Conservation (phyloP, 1,140 invertebrate genomes). For the Trachymyrmex cornetzi region DNA sequence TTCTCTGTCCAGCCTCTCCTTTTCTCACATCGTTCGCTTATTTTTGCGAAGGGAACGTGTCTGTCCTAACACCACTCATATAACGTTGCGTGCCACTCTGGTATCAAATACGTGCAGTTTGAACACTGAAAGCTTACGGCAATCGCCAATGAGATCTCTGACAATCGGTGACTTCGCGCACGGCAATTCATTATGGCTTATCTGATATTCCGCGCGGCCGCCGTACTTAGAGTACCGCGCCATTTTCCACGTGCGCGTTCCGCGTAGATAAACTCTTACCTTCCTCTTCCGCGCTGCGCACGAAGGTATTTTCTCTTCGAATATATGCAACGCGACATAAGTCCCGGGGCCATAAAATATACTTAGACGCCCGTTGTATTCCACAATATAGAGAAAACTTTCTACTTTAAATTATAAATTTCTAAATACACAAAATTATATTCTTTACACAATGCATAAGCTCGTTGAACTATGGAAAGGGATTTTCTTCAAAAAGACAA, state of each 20-base stretch:
- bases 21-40: slow-evolving; percentile 34
- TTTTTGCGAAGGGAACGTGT: slow-evolving; percentile 54
- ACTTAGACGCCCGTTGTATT: background rate
- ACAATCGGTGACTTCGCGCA: slow-evolving; percentile 74
- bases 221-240: slow-evolving; percentile 50
- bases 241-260: slow-evolving; percentile 63
- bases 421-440: background rate
- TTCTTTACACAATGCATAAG: too few relatives aligned
- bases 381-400: background rate
- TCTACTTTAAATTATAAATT: slow-evolving; percentile 46
- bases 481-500: background rate
- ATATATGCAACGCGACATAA: background rate
- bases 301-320: slow-evolving; percentile 23
- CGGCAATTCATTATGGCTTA: slow-evolving; percentile 74
- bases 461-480: background rate
- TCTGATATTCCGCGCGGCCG: slow-evolving; percentile 66
- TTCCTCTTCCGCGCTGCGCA: slow-evolving; percentile 44
- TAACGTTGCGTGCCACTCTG: slow-evolving; percentile 64
- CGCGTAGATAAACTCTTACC: slow-evolving; percentile 65
- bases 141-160: slow-evolving; percentile 76
- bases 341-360: background rate
- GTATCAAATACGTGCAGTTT: slow-evolving; percentile 68
- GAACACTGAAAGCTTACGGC: slow-evolving; percentile 66
- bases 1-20: background rate
- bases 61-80: slow-evolving; percentile 17